Evolutionary conservation across 2,888 invertebrate species (phyloP).

Genomic region (Idaea aversata): DNA sequence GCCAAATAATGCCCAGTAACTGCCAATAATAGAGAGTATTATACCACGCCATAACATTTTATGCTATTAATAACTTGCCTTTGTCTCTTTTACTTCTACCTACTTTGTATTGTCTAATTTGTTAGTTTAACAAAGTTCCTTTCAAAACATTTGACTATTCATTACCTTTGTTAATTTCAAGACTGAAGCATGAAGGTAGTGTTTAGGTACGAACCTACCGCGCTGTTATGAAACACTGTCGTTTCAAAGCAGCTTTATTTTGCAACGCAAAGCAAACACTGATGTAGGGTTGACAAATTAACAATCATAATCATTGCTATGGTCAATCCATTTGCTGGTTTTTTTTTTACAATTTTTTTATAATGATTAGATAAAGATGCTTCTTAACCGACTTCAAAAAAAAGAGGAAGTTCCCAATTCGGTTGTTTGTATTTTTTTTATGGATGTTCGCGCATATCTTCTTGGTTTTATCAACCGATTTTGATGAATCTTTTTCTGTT

Average conservation of each 20-base stretch:
- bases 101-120: neutral
- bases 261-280: constrained; percentile 11
- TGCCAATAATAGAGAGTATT: too few species aligned
- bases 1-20: too few species aligned
- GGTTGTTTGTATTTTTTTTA: too few species aligned
- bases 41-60: too few species aligned
- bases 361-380: too few species aligned
- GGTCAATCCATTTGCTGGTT: neutral
- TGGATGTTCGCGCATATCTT: too few species aligned
- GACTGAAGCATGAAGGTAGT: neutral
- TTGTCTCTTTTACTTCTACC: neutral
- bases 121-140: neutral
- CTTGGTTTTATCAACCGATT: too few species aligned
- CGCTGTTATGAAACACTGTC: constrained; percentile 1
- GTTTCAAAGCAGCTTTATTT: constrained; percentile 1
- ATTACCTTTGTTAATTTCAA: constrained; percentile 1
- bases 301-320: constrained; percentile 5
- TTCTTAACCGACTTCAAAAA: too few species aligned
- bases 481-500: too few species aligned
- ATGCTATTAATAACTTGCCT: neutral
- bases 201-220: neutral
- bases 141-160: neutral
- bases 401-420: too few species aligned
- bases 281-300: constrained; percentile 17
- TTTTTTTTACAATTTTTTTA: too few species aligned